Percentiles rank a stretch among this genome's conserved stretches.
Conservation (phyloP, 2,113 vertebrate species). For the Gallinago paraguaiae region DNA sequence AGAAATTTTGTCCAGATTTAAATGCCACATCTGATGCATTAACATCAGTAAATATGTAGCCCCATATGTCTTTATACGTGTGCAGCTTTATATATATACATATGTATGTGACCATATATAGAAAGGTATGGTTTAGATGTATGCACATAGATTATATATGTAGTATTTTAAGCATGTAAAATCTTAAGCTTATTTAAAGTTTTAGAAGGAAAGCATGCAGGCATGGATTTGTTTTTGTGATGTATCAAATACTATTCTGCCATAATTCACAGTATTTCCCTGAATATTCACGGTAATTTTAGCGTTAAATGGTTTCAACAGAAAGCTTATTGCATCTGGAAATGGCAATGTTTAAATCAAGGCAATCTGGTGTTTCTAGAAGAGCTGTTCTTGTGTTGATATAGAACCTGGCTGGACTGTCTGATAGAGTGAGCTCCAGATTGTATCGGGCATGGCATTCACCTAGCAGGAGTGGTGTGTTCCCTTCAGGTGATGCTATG, state of each 20-base stretch:
- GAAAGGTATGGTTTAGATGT: background rate
- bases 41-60: background rate
- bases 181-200: background rate
- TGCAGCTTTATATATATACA: background rate
- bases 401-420: background rate
- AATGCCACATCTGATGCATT: background rate
- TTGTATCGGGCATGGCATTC: background rate
- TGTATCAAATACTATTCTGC: background rate
- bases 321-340: background rate
- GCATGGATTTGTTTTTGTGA: background rate
- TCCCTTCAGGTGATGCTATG: background rate
- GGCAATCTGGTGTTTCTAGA: background rate
- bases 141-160: background rate
- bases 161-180: background rate
- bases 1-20: background rate
- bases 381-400: background rate
- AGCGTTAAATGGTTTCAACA: background rate
- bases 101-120: background rate
- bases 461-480: fast-evolving
- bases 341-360: background rate
- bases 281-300: background rate
- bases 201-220: background rate
- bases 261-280: background rate
- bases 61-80: background rate
- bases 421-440: background rate